These are phyloP conservation scores for Etheostoma cragini DNA, from an alignment of 2,113 vertebrate species.

Conservation along the genomic window DNA sequence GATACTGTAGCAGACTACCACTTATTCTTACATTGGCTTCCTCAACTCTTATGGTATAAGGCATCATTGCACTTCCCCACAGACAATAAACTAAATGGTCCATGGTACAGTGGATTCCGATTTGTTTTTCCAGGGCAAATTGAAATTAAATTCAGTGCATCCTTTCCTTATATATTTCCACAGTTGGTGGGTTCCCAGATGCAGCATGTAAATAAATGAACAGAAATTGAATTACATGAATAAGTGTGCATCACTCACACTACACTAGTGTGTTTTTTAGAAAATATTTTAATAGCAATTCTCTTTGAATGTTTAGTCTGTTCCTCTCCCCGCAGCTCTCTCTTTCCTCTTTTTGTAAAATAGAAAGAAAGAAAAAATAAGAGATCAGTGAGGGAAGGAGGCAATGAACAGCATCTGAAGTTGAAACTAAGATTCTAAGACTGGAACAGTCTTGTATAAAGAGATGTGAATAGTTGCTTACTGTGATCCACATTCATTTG, in stretches of 20 bases:
- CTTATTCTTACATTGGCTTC: neutral
- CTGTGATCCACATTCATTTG: constrained; percentile 6
- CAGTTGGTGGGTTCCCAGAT: constrained; percentile 21
- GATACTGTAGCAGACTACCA: neutral
- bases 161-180: constrained; percentile 25
- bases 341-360: neutral
- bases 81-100: constrained; percentile 9
- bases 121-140: constrained; percentile 23
- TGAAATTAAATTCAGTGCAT: constrained; percentile 24
- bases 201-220: constrained; percentile 16
- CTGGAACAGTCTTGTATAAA: neutral
- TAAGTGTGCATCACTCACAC: constrained; percentile 10
- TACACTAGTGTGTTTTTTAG: constrained; percentile 2
- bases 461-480: neutral
- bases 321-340: neutral
- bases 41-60: neutral
- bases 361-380: neutral
- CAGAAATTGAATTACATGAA: constrained; percentile 12
- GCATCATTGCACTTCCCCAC: neutral
- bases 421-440: neutral
- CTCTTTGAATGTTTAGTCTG: neutral
- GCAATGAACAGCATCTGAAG: neutral
- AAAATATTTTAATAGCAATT: constrained; percentile 1
- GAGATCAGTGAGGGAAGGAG: constrained; percentile 1
- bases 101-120: constrained; percentile 4